Conservation (phyloP, 2,113 vertebrate genomes). For the Paraplagusia blochii region DNA sequence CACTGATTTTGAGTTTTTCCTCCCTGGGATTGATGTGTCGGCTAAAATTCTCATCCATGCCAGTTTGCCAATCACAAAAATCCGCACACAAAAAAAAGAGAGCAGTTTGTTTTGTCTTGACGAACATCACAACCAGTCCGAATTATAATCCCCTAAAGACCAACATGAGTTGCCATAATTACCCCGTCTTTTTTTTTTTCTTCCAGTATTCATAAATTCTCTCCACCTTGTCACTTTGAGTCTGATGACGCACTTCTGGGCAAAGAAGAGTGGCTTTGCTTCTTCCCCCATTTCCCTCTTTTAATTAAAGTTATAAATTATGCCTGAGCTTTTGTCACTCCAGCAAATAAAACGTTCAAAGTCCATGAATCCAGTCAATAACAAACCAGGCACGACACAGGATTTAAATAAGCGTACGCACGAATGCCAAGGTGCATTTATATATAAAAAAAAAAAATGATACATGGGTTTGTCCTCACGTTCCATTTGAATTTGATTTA, state of each 20-base stretch:
- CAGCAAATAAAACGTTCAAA: no score
- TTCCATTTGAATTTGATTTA: no score
- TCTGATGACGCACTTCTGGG: constrained; percentile 32
- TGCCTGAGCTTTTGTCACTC: no score
- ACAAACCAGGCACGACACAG: no score
- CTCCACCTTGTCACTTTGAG: constrained; percentile 37
- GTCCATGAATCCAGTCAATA: no score
- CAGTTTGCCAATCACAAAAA: constrained; percentile 42
- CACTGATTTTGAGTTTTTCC: constrained; percentile 17
- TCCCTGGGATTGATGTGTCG: constrained; percentile 19
- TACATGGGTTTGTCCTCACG: no score
- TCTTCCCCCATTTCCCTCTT: background rate
- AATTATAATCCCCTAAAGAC: constrained; percentile 22
- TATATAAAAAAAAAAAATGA: no score
- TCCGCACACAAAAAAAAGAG: constrained; percentile 45
- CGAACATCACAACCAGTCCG: constrained; percentile 19
- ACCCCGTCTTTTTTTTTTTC: constrained; percentile 33
- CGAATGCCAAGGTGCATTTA: no score
- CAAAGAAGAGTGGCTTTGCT: constrained; percentile 15
- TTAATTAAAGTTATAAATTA: no score
- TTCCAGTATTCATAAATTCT: constrained; percentile 36
- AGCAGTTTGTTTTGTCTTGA: constrained; percentile 33
- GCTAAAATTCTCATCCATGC: constrained; percentile 9
- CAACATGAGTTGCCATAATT: constrained; percentile 32
- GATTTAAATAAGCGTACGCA: no score